phyloP scores from a whole-genome alignment of 2,797 vertebrate species.

The Geotrypetes seraphini region DNA sequence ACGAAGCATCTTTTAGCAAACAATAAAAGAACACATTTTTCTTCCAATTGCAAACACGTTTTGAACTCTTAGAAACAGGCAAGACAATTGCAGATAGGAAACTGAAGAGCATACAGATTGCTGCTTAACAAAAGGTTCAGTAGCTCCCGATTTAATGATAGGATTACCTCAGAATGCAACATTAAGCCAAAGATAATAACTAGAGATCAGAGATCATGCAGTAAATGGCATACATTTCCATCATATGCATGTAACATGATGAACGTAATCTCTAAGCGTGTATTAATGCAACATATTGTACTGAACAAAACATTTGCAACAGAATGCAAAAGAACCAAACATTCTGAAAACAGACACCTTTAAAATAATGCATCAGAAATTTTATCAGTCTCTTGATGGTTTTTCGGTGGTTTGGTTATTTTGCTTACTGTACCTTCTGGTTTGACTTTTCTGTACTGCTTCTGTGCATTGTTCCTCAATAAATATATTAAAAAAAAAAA shows the following conservation, averaged over 20 bases:
- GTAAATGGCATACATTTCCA: constrained; percentile 11
- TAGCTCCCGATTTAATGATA: constrained; percentile 7
- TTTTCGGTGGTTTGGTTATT: too few relatives aligned
- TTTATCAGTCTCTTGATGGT: too few relatives aligned
- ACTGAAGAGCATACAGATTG: constrained; percentile 12
- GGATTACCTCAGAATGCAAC: constrained; percentile 2
- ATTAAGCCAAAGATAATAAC: constrained; percentile 10
- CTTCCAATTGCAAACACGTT: constrained; percentile 5
- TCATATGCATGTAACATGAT: not conserved
- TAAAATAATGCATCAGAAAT: too few relatives aligned
- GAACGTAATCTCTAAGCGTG: not conserved
- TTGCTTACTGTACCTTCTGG: too few relatives aligned
- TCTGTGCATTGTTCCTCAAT: too few relatives aligned
- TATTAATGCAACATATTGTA: not conserved
- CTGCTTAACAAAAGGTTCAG: constrained; percentile 18
- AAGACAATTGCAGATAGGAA: constrained; percentile 18
- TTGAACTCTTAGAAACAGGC: not conserved
- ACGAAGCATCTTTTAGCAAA: constrained; percentile 8
- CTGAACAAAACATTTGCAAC: constrained; percentile 3
- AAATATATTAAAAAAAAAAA: too few relatives aligned
- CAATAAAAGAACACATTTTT: constrained; percentile 10
- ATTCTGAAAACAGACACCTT: not conserved
- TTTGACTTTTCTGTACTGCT: too few relatives aligned
- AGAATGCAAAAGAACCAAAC: not conserved
- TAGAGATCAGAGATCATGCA: constrained; percentile 1